phyloP scores from a whole-genome alignment of 64 coral and sea anemone genomes.

The Actinia tenebrosa region DNA sequence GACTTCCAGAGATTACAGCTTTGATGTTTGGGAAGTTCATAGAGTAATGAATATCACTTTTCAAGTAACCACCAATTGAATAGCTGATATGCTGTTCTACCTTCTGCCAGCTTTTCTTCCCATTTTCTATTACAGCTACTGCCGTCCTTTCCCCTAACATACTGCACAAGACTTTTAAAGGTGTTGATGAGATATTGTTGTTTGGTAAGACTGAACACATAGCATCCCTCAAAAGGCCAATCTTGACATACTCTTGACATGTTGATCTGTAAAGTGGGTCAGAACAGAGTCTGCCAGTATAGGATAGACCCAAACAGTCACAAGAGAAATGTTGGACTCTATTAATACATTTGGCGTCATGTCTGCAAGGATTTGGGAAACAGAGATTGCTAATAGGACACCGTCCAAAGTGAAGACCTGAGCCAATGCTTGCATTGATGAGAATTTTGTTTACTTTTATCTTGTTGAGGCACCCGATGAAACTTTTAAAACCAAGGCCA shows the following conservation, averaged over 20 bases:
- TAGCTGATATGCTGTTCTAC: not conserved
- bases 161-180: not conserved
- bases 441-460: not conserved
- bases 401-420: not conserved
- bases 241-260: constrained; percentile 11
- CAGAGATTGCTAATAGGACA: not conserved
- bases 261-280: not conserved
- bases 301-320: not conserved
- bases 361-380: constrained; percentile 10
- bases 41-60: not conserved
- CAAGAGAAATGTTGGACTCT: not conserved
- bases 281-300: constrained; percentile 2
- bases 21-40: not conserved
- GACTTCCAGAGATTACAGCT: constrained; percentile 1
- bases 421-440: not conserved
- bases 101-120: not conserved
- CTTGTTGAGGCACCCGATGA: not conserved
- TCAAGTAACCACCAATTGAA: not conserved
- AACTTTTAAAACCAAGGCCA: not conserved
- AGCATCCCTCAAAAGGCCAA: not conserved
- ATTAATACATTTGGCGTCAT: not conserved
- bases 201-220: not conserved
- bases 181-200: not conserved
- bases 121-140: not conserved
- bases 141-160: not conserved